phyloP scores from a whole-genome alignment of 1,140 invertebrate genomes.

The Brachionus rotundiformis region DNA sequence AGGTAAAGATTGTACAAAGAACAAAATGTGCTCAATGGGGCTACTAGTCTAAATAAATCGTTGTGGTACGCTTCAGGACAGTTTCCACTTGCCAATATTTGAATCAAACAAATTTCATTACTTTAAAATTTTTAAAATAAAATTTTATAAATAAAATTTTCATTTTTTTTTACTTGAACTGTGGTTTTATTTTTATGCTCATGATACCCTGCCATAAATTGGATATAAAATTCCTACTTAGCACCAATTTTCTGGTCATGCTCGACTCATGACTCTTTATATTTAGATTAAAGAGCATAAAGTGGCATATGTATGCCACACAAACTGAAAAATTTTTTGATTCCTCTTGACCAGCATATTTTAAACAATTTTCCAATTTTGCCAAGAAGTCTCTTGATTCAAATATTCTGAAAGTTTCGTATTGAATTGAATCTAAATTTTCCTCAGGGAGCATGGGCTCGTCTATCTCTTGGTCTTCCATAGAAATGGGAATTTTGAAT shows the following conservation, averaged over 20 bases:
- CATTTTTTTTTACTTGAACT: background rate
- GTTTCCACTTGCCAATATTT: conserved; percentile 1
- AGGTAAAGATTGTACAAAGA: conserved; percentile 49
- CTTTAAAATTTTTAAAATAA: background rate
- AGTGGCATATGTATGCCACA: conserved; percentile 20
- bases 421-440: background rate
- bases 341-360: background rate
- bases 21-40: conserved; percentile 36
- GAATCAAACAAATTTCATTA: background rate
- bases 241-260: conserved; percentile 3
- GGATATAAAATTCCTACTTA: conserved; percentile 8
- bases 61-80: background rate
- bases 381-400: background rate
- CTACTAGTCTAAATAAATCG: conserved; percentile 24
- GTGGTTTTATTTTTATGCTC: background rate
- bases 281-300: background rate
- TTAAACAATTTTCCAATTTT: background rate
- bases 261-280: conserved; percentile 26
- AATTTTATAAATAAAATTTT: background rate
- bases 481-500: background rate
- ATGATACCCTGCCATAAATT: conserved; percentile 15
- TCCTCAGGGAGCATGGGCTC: background rate
- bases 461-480: background rate
- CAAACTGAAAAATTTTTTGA: background rate
- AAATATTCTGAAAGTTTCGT: background rate